Conservation (phyloP, 2,888 invertebrate genomes). For the Ormia ochracea region DNA sequence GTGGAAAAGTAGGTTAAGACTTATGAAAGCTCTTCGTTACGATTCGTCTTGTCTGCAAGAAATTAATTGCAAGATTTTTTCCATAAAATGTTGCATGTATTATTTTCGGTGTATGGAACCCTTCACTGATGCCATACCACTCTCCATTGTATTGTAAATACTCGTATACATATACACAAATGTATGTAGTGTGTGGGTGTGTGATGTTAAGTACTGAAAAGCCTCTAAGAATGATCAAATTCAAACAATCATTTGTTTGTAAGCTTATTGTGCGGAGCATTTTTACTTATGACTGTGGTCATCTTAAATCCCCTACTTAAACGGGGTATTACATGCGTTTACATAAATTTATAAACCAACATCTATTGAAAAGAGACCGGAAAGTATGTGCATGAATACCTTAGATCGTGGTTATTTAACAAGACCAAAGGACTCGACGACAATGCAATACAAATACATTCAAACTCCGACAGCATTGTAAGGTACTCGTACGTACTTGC, state of each 20-base stretch:
- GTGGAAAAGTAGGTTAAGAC: no score
- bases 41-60: no score
- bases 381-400: slow-evolving; percentile 24
- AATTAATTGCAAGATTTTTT: no score
- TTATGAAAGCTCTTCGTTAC: no score
- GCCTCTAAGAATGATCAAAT: slow-evolving; percentile 9
- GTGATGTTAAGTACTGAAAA: background rate
- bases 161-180: no score
- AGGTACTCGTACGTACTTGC: background rate
- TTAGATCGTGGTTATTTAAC: slow-evolving; percentile 42
- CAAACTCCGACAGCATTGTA: background rate
- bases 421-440: slow-evolving; percentile 37
- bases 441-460: background rate
- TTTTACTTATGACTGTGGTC: slow-evolving; percentile 45
- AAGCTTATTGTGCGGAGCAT: background rate
- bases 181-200: no score
- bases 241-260: background rate
- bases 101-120: no score
- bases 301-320: slow-evolving; percentile 49
- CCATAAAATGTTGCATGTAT: no score
- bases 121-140: no score
- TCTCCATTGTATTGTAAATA: no score
- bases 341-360: background rate
- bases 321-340: slow-evolving; percentile 34
- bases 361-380: background rate